Evolutionary conservation across 1,140 invertebrate species (phyloP).

Genomic region (Caenorhabditis latens): DNA sequence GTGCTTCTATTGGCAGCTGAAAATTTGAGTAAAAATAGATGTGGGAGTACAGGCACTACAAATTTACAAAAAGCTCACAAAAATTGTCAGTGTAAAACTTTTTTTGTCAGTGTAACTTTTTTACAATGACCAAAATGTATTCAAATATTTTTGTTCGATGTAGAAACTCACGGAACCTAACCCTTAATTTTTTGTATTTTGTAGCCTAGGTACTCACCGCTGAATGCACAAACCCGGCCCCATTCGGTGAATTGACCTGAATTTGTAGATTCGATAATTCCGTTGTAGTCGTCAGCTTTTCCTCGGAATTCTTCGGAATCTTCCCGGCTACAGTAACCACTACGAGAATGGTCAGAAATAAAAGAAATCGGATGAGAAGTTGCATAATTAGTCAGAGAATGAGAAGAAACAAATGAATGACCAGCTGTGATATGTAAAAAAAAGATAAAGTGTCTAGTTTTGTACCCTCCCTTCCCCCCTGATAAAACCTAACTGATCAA

Average conservation of each 20-base stretch:
- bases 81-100: no score
- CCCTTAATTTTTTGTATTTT: no score
- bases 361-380: background rate
- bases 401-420: background rate
- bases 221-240: slow-evolving; percentile 5
- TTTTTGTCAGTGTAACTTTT: no score
- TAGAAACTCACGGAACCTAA: no score
- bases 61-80: background rate
- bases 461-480: background rate
- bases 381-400: background rate
- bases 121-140: no score
- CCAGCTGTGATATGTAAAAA: background rate
- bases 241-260: slow-evolving; percentile 15
- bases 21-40: background rate
- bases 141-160: no score
- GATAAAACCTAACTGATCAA: background rate
- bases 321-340: background rate
- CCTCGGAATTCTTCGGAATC: background rate
- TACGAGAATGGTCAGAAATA: background rate
- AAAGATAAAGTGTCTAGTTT: slow-evolving; percentile 40
- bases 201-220: background rate
- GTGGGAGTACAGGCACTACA: background rate
- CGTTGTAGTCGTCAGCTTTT: background rate
- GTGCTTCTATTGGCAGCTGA: slow-evolving; percentile 28
- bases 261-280: slow-evolving; percentile 28